phyloP scores from a whole-genome alignment of 1,140 invertebrate species.

The Colletes latitarsis region DNA sequence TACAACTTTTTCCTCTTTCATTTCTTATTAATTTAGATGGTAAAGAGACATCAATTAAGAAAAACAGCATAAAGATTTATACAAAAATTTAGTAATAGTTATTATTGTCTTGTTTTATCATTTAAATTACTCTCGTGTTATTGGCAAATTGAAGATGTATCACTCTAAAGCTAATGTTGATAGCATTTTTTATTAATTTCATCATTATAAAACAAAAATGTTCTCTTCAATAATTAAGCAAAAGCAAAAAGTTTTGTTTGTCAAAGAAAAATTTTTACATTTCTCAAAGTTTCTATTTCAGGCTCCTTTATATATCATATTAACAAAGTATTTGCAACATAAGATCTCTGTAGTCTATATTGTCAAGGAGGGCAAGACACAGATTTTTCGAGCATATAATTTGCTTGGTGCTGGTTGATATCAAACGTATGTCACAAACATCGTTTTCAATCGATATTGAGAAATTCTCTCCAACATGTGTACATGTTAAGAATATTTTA shows the following conservation, averaged over 20 bases:
- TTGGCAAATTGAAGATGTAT: neutral
- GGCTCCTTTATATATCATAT: neutral
- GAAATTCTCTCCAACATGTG: constrained; percentile 25
- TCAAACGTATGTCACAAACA: constrained; percentile 16
- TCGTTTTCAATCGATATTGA: constrained; percentile 24
- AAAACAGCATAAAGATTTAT: neutral
- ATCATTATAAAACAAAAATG: neutral
- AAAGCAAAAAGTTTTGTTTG: neutral
- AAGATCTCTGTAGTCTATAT: constrained; percentile 10
- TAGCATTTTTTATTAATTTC: constrained; percentile 29
- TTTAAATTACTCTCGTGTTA: neutral
- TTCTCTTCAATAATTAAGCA: neutral
- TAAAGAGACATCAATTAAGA: constrained; percentile 2
- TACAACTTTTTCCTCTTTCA: constrained; percentile 6
- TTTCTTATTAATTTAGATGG: constrained; percentile 2
- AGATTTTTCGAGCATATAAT: constrained; percentile 20
- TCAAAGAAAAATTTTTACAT: neutral
- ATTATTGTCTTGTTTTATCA: neutral
- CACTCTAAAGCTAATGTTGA: neutral
- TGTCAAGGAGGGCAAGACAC: constrained; percentile 6
- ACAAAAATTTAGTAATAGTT: neutral
- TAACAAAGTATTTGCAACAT: constrained; percentile 39
- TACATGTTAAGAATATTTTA: constrained; percentile 50
- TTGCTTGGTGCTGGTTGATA: constrained; percentile 37
- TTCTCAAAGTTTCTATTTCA: neutral